Conservation (phyloP, 2,797 vertebrate species). For the Enteromius paludinosus region DNA sequence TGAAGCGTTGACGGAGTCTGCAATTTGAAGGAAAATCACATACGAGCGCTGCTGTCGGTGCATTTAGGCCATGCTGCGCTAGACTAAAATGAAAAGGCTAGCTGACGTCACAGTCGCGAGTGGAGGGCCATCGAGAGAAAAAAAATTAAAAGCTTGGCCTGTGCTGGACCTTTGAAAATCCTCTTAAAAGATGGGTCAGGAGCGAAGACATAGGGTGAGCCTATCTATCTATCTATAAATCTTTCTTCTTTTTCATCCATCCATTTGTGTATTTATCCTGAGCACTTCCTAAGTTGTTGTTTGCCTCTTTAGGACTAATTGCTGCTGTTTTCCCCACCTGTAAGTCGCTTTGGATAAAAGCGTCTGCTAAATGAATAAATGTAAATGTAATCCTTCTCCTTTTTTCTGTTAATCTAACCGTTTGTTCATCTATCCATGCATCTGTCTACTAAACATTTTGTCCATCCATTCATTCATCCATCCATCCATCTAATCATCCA, state of each 20-base stretch:
- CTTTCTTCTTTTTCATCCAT: neutral
- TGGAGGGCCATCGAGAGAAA: constrained; percentile 26
- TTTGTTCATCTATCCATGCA: no score
- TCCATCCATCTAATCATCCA: no score
- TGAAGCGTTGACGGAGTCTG: constrained; percentile 59
- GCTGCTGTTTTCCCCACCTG: no score
- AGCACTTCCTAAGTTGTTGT: no score
- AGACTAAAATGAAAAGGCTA: constrained; percentile 55
- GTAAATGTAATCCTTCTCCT: no score
- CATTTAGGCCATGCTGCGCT: constrained; percentile 52
- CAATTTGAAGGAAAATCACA: constrained; percentile 64
- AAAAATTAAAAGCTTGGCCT: constrained; percentile 53
- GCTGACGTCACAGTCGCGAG: constrained; percentile 55
- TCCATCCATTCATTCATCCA: no score
- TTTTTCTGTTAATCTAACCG: no score
- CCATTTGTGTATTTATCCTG: no score
- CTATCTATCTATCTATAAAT: neutral
- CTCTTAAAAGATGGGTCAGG: neutral
- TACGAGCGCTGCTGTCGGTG: constrained; percentile 53
- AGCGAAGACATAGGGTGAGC: neutral
- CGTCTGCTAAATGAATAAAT: no score
- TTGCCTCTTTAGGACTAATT: no score
- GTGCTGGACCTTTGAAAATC: constrained; percentile 5
- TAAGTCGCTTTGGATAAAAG: no score
- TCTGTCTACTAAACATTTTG: no score